These are phyloP conservation scores for Hippoglossus stenolepis DNA, from an alignment of 2,113 vertebrate genomes.

Conservation along the genomic window DNA sequence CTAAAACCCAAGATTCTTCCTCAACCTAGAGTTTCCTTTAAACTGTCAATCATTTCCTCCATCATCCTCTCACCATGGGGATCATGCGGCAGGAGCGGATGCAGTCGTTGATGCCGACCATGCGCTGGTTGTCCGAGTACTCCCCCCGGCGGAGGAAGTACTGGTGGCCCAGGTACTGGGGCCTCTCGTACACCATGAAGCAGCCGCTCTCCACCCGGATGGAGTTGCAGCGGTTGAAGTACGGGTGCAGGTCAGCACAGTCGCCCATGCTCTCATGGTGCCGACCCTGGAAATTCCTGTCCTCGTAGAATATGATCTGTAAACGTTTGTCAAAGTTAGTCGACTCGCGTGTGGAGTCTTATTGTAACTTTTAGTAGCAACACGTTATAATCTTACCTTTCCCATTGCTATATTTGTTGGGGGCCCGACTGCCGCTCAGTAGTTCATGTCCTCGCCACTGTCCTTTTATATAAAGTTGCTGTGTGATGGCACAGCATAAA, in stretches of 20 bases:
- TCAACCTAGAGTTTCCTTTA: not conserved
- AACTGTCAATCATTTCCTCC: not conserved
- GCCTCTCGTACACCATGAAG: slow-evolving; percentile 82
- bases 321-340: not conserved
- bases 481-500: slow-evolving; percentile 79
- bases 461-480: slow-evolving; percentile 73
- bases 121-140: slow-evolving; percentile 73
- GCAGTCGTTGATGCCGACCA: slow-evolving; percentile 72
- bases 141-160: slow-evolving; percentile 74
- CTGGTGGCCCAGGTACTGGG: slow-evolving; percentile 80
- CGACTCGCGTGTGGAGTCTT: not conserved
- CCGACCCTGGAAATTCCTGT: slow-evolving; percentile 74
- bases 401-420: slow-evolving; percentile 62
- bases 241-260: slow-evolving; percentile 70
- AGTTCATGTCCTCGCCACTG: slow-evolving; percentile 5
- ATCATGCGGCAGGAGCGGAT: slow-evolving; percentile 73
- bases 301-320: slow-evolving; percentile 75
- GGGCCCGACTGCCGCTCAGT: slow-evolving; percentile 51
- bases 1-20: not conserved
- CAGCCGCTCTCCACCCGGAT: slow-evolving; percentile 81
- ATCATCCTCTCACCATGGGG: slow-evolving; percentile 61
- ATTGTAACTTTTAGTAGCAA: slow-evolving; percentile 35
- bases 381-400: slow-evolving; percentile 66
- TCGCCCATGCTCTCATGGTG: slow-evolving; percentile 74
- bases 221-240: slow-evolving; percentile 80